A percentile compares a stretch with the other conserved stretches of the same genome.
phyloP scores from a whole-genome alignment of 2,113 vertebrate genomes.

The Martes martes region DNA sequence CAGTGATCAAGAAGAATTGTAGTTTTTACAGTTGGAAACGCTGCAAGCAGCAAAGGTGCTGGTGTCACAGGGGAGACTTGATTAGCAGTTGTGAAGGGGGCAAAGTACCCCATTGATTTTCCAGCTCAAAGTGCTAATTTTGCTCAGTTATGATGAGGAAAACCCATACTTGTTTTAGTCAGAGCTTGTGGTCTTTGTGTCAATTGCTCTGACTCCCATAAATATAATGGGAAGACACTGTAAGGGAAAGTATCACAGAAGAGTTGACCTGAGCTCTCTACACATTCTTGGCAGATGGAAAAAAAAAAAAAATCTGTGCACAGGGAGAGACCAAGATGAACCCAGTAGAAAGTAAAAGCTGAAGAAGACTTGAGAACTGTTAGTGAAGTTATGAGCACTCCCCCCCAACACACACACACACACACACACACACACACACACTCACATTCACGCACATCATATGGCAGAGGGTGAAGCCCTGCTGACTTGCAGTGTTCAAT shows the following conservation, averaged over 20 bases:
- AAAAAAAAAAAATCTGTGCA: too few species aligned
- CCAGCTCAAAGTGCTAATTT: not conserved
- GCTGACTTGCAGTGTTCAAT: not conserved
- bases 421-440: not conserved
- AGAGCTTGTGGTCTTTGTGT: not conserved
- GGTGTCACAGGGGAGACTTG: not conserved
- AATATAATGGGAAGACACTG: not conserved
- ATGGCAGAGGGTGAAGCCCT: not conserved
- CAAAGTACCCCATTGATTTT: not conserved
- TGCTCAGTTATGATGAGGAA: not conserved
- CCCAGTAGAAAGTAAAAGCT: not conserved
- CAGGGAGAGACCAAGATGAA: not conserved
- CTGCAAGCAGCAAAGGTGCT: not conserved
- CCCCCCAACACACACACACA: not conserved
- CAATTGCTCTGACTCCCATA: not conserved
- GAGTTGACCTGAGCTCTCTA: not conserved
- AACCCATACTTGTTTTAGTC: not conserved
- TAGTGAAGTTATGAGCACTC: not conserved
- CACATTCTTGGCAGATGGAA: not conserved
- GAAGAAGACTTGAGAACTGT: not conserved
- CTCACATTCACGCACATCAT: rapidly evolving
- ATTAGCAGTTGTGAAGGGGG: too few species aligned
- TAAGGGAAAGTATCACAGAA: too few species aligned
- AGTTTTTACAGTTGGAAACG: not conserved
- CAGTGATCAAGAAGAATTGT: not conserved